Conservation (phyloP, 2,797 vertebrate genomes). For the Falco biarmicus region DNA sequence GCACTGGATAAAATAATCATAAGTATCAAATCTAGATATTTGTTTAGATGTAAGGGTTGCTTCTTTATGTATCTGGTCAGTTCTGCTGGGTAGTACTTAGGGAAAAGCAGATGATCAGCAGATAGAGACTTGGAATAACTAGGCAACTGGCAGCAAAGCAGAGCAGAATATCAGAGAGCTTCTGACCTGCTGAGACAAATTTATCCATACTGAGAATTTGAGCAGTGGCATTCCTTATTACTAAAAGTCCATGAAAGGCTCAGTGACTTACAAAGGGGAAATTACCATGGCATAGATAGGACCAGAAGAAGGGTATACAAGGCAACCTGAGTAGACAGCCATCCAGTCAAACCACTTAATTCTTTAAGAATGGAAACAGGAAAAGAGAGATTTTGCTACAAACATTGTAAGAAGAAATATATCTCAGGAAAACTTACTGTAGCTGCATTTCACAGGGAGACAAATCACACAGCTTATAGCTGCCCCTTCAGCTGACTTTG, state of each 20-base stretch:
- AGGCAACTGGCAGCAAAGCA: background rate
- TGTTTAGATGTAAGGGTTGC: background rate
- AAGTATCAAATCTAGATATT: background rate
- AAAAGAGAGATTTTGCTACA: background rate
- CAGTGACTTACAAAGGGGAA: background rate
- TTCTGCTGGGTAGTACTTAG: conserved; percentile 41
- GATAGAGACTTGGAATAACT: conserved; percentile 17
- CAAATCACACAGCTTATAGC: background rate
- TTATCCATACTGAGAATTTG: background rate
- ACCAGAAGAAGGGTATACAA: conserved; percentile 17
- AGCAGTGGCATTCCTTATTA: background rate
- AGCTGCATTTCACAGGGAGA: background rate
- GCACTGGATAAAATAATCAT: background rate
- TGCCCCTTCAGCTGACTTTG: background rate
- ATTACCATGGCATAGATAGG: background rate
- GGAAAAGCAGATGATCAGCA: conserved; percentile 47
- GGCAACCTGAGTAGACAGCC: conserved; percentile 23
- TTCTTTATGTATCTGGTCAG: background rate
- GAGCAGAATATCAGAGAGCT: conserved; percentile 44
- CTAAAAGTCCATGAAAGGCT: background rate
- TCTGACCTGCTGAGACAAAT: conserved; percentile 49
- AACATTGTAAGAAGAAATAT: background rate
- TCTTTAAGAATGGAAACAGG: conserved; percentile 16
- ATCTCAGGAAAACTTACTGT: conserved; percentile 1
- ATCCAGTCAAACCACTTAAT: conserved; percentile 17